A percentile compares a stretch with the other conserved stretches of the same genome.
Conservation (phyloP, 2,113 vertebrate species). For the Zootoca vivipara region DNA sequence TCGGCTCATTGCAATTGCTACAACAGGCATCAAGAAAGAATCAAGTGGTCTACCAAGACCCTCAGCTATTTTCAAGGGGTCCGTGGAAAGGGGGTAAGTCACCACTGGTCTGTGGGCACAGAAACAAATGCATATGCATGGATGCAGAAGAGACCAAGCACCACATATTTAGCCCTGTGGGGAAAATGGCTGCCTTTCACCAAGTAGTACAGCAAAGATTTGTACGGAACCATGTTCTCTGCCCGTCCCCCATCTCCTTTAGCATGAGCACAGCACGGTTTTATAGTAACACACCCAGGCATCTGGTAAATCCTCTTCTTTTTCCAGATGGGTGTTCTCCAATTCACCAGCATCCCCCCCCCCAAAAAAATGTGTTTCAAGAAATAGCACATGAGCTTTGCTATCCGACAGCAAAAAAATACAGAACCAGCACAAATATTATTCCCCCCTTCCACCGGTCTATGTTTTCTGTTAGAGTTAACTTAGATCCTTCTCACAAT, state of each 20-base stretch:
- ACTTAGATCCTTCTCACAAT: too few relatives aligned
- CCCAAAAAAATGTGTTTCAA: background rate
- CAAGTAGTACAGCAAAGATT: background rate
- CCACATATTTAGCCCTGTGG: background rate
- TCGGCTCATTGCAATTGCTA: too few relatives aligned
- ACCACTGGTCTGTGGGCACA: too few relatives aligned
- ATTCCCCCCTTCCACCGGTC: too few relatives aligned
- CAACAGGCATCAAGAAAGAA: too few relatives aligned
- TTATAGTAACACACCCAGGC: background rate
- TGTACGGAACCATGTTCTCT: background rate
- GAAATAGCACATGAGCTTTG: background rate
- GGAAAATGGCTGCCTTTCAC: background rate
- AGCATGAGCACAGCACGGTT: background rate
- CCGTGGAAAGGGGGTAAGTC: too few relatives aligned
- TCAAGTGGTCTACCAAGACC: too few relatives aligned
- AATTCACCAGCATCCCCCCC: background rate
- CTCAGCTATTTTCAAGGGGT: too few relatives aligned
- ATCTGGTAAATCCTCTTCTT: background rate
- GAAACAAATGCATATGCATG: background rate
- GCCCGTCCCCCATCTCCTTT: too few relatives aligned
- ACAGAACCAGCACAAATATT: background rate
- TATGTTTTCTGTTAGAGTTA: too few relatives aligned
- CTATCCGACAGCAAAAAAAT: background rate
- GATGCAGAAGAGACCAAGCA: background rate
- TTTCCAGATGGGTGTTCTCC: background rate